These are phyloP conservation scores for Catamblyrhynchus diadema DNA, from an alignment of 2,797 vertebrate species.

Conservation along the genomic window DNA sequence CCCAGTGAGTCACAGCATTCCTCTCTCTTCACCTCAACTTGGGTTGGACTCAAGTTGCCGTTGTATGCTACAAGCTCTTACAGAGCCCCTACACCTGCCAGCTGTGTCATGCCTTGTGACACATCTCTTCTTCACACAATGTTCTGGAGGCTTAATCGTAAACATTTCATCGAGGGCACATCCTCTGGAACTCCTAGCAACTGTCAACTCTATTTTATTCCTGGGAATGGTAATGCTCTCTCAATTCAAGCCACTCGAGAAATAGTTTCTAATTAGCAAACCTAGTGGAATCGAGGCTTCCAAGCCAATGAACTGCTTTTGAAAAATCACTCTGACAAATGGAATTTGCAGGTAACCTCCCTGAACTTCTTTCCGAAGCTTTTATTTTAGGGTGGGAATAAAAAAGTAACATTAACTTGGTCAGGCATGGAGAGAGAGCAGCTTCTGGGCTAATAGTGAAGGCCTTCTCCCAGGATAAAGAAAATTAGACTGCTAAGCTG, in stretches of 20 bases:
- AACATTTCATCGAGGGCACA: neutral
- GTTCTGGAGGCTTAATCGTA: neutral
- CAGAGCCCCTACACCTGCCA: neutral
- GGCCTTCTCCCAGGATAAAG: neutral
- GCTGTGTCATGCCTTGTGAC: neutral
- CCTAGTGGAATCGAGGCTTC: neutral
- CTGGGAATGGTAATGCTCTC: neutral
- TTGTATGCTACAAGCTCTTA: neutral
- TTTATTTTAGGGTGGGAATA: neutral
- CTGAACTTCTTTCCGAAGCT: neutral
- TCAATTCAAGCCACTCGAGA: neutral
- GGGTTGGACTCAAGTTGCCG: neutral
- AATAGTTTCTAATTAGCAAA: neutral
- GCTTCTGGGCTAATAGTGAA: neutral
- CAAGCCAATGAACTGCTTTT: neutral
- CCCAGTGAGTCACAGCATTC: neutral
- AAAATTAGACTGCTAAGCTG: neutral
- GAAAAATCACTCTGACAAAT: neutral
- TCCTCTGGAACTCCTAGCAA: neutral
- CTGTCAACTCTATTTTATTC: neutral
- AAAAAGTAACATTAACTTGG: neutral
- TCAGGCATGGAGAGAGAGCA: neutral
- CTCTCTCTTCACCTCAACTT: neutral
- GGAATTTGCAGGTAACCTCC: neutral
- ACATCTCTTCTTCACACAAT: neutral